Evolutionary conservation across 2,888 invertebrate species (phyloP), one percentile per base, ranked within the genome.

Genomic region (Drosophila testacea): DNA sequence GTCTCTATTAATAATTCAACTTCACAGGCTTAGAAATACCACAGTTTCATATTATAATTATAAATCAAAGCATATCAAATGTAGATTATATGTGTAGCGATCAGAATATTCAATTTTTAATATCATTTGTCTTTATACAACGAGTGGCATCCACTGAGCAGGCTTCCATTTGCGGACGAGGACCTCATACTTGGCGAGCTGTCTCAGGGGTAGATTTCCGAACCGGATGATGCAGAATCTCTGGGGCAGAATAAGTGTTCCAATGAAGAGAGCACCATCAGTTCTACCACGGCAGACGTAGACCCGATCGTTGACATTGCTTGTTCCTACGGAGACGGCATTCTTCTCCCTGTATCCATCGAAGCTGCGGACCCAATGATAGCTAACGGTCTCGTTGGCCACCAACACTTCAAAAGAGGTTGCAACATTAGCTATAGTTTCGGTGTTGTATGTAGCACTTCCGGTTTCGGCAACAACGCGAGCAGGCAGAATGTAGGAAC

Each of bases 391-490:
- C 22, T 0, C 50, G 22, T 66, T 66, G 28, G 57, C 13, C 7
- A 68, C 39, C 30, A 68, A 32, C 0, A 68, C 0, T 0, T 47
- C 44, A 1, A 9, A 66, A 6, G 39, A 3, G 2, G 44, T 46
- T 0, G 56, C 6, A 0, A 27, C 1, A 46, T 9, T 22, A 0
- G 32, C 32, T 0, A 27, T 0, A 0, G 28, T 16, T 0, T 56
- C 63, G 0, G 66, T 69, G n/a, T 81, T 80, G 13, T 7, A 80
- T 4, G 65, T 52, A 3, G 70, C 62, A 13, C 39, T 55, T 10
- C 52, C 68, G 6, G 72, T 42, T 28, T 81, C 81, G 2, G 80
- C 69, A 1, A 77, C 48, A n/a, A 81, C 57, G 2, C 81, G 80
- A 0, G 83, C 81, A 1, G 81, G 81, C 39, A 77, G n/a, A 3